Evolutionary conservation across 2,113 vertebrate species (phyloP).

Genomic region (Pseudorasbora parva): DNA sequence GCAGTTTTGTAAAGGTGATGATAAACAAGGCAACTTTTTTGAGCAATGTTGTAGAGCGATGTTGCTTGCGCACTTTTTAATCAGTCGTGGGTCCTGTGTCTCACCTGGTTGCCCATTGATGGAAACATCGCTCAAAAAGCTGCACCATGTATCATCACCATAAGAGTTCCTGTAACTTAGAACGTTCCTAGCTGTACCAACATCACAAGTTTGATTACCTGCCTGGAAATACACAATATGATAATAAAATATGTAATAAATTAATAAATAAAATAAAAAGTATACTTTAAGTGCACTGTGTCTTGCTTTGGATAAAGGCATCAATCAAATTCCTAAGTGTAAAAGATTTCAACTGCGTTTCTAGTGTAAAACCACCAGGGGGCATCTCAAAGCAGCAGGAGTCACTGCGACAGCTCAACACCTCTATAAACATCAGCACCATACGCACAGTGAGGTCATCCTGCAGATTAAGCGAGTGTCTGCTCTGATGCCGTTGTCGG

Average conservation of each 20-base stretch:
- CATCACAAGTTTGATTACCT: background rate
- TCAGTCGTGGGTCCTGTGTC: no score
- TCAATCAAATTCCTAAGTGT: background rate
- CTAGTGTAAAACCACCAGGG: conserved; percentile 32
- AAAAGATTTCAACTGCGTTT: background rate
- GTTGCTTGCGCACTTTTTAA: no score
- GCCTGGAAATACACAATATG: background rate
- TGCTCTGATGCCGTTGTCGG: background rate
- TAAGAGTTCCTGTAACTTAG: background rate
- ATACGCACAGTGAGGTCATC: conserved; percentile 47
- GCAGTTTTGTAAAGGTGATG: background rate
- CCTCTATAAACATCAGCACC: conserved; percentile 18
- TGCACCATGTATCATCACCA: no score
- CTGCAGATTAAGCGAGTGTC: conserved; percentile 12
- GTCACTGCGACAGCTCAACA: conserved; percentile 35
- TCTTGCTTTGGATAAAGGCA: background rate
- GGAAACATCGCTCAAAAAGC: no score
- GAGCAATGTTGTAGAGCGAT: no score
- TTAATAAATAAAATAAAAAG: no score
- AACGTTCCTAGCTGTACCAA: no score
- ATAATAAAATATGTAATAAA: background rate
- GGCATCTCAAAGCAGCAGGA: conserved; percentile 26
- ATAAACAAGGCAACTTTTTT: no score
- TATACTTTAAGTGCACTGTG: no score
- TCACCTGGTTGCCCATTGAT: no score